Percentiles rank a stretch among this genome's conserved stretches.
phyloP scores from a whole-genome alignment of 2,113 vertebrate genomes.

The Calidris pugnax region DNA sequence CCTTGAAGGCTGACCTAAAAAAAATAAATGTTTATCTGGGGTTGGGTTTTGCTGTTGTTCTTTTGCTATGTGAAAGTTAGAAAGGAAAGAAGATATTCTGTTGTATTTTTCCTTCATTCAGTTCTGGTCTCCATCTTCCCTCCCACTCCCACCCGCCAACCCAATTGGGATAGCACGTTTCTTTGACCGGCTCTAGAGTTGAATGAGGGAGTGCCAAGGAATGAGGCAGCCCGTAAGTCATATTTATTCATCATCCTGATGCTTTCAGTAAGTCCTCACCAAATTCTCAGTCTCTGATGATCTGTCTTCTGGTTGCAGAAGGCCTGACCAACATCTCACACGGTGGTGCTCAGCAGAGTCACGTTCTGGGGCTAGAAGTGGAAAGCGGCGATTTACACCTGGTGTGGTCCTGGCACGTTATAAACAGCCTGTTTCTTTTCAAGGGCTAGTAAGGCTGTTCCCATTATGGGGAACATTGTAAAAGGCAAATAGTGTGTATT shows the following conservation, averaged over 20 bases:
- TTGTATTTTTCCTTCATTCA: neutral
- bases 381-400: neutral
- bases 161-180: neutral
- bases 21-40: neutral
- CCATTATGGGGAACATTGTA: neutral
- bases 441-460: neutral
- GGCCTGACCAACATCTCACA: accelerated
- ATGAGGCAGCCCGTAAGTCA: neutral
- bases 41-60: neutral
- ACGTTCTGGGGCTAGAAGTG: neutral
- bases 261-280: neutral
- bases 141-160: neutral
- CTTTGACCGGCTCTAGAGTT: neutral
- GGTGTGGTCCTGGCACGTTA: neutral
- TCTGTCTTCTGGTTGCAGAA: neutral
- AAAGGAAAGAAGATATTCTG: neutral
- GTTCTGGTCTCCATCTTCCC: neutral
- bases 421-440: neutral
- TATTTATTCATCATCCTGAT: neutral
- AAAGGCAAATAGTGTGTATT: neutral
- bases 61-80: neutral
- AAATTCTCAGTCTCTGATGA: neutral
- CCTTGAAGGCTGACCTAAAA: neutral
- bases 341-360: neutral
- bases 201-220: neutral